phyloP scores from a whole-genome alignment of 2,113 vertebrate genomes.

The Isichthys henryi region DNA sequence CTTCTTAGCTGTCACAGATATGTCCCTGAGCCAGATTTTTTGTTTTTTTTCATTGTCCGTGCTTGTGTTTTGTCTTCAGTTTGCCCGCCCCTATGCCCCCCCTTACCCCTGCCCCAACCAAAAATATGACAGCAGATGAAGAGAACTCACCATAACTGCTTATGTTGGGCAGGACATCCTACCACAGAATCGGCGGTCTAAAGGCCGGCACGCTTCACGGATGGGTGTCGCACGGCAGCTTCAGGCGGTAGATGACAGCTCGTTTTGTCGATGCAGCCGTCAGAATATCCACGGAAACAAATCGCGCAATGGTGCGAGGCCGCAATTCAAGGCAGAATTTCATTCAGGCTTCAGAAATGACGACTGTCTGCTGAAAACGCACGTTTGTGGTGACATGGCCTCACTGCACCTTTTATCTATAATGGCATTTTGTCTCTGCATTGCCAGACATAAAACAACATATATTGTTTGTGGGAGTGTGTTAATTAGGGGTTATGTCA shows the following conservation, averaged over 20 bases:
- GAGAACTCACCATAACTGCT: background rate
- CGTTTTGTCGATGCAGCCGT: background rate
- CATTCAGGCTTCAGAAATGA: background rate
- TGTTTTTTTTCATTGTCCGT: background rate
- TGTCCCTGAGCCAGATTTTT: background rate
- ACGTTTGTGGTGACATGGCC: background rate
- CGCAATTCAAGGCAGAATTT: background rate
- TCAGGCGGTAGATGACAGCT: background rate
- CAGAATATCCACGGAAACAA: background rate
- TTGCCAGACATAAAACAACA: background rate
- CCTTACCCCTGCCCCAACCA: background rate
- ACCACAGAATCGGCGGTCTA: background rate
- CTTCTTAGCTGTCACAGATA: background rate
- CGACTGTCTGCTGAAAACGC: background rate
- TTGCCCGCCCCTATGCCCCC: background rate
- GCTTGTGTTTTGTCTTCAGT: background rate
- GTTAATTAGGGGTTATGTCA: background rate
- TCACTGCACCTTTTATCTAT: background rate
- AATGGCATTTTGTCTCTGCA: background rate
- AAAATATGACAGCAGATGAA: background rate
- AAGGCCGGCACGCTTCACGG: background rate
- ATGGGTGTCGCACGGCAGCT: background rate
- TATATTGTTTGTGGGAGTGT: background rate
- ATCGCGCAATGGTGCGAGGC: background rate
- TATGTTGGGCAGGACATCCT: background rate